Conservation (phyloP, 2,113 vertebrate species). For the Elachura formosa region DNA sequence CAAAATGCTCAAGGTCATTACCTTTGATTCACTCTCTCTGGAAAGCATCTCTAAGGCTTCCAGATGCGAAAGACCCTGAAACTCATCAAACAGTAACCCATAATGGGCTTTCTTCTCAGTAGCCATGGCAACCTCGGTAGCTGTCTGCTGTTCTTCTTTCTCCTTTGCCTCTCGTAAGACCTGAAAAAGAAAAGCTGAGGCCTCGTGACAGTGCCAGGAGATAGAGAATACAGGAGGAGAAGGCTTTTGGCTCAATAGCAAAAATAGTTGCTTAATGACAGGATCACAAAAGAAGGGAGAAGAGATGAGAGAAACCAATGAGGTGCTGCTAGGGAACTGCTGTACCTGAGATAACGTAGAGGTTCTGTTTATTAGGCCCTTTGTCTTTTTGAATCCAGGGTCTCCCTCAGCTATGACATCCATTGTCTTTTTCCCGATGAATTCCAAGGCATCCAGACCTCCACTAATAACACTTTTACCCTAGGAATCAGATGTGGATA, state of each 20-base stretch:
- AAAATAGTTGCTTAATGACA: background rate
- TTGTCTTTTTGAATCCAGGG: constrained; percentile 95
- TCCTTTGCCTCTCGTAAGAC: constrained; percentile 94
- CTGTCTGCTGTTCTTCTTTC: constrained; percentile 83
- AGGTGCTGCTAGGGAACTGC: background rate
- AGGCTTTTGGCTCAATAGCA: background rate
- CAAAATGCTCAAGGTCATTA: constrained; percentile 65
- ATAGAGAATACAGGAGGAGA: background rate
- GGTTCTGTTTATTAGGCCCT: constrained; percentile 86
- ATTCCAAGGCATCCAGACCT: constrained; percentile 94
- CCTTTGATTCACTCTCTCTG: constrained; percentile 92
- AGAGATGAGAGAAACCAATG: background rate
- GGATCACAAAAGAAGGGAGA: background rate
- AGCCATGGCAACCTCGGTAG: constrained; percentile 69
- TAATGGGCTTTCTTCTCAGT: constrained; percentile 88
- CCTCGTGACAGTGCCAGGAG: background rate
- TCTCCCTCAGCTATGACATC: constrained; percentile 97
- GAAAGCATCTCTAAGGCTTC: constrained; percentile 97
- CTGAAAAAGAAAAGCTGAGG: constrained; percentile 69
- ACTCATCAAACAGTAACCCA: constrained; percentile 95
- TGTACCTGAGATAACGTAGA: constrained; percentile 89
- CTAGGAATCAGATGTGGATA: constrained; percentile 66
- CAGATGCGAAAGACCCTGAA: constrained; percentile 93
- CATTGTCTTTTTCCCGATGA: constrained; percentile 99
- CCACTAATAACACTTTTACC: constrained; percentile 89